Percentiles rank a stretch among this genome's conserved stretches.
Conservation (phyloP, 2,888 invertebrate genomes). For the Elmis aenea region DNA sequence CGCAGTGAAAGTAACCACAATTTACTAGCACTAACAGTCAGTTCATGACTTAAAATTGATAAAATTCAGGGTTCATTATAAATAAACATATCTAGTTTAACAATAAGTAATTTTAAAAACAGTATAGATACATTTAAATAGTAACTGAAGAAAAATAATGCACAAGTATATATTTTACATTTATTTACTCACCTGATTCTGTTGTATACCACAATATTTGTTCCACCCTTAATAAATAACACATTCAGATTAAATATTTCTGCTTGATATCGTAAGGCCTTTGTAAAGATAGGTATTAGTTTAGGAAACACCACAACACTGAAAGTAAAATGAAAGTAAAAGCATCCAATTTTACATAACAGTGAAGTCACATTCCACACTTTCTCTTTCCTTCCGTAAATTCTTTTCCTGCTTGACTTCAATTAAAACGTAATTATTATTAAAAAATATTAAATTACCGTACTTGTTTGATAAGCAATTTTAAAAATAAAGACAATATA, state of each 20-base stretch:
- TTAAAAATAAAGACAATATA: too few species aligned
- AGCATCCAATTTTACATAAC: conserved; percentile 45
- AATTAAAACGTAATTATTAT: conserved; percentile 1
- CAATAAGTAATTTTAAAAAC: too few species aligned
- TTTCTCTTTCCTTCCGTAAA: conserved; percentile 40
- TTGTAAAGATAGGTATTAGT: conserved; percentile 37
- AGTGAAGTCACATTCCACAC: conserved; percentile 41
- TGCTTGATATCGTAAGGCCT: conserved; percentile 37
- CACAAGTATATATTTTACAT: too few species aligned
- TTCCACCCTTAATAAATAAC: conserved; percentile 14
- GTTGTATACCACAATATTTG: too few species aligned
- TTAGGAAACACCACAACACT: conserved; percentile 34
- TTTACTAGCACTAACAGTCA: too few species aligned
- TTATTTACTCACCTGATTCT: too few species aligned
- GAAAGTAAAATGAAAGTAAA: conserved; percentile 46
- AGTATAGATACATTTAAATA: too few species aligned
- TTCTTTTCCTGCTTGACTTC: conserved; percentile 10
- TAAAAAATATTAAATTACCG: conserved; percentile 1
- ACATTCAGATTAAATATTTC: conserved; percentile 27
- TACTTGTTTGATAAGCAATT: background rate
- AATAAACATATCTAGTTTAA: too few species aligned
- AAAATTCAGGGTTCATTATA: too few species aligned
- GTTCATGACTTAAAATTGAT: too few species aligned
- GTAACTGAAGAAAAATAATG: too few species aligned
- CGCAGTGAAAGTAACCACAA: too few species aligned